A percentile compares a stretch with the other conserved stretches of the same genome.
phyloP scores from a whole-genome alignment of 2,888 invertebrate genomes.

The Synergus umbraculus region DNA sequence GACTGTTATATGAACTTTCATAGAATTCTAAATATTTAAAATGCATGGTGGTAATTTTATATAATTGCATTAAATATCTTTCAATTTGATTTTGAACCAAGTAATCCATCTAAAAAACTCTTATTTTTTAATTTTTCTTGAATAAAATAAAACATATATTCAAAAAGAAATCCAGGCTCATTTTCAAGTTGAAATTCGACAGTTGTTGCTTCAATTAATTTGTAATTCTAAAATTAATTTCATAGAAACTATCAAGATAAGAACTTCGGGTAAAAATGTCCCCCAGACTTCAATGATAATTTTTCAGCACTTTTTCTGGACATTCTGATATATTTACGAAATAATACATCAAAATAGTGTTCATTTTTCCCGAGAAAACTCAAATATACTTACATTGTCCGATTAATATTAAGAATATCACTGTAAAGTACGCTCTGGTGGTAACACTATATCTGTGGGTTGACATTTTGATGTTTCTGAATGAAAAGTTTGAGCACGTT shows the following conservation, averaged over 20 bases:
- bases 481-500: background rate
- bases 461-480: conserved; percentile 3
- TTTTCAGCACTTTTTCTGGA: no score
- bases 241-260: background rate
- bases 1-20: no score
- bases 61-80: no score
- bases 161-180: background rate
- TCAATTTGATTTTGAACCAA: no score
- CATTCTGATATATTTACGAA: no score
- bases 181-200: background rate
- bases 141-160: background rate
- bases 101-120: no score
- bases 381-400: conserved; percentile 11
- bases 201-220: background rate
- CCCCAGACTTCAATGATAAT: no score
- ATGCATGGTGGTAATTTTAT: no score
- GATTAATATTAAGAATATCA: background rate
- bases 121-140: no score
- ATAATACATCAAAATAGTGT: background rate
- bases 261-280: background rate
- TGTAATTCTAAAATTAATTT: background rate
- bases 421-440: background rate
- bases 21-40: no score
- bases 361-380: background rate
- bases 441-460: background rate